Conservation (phyloP, 2,888 invertebrate species). For the Heteropelma amictum region DNA sequence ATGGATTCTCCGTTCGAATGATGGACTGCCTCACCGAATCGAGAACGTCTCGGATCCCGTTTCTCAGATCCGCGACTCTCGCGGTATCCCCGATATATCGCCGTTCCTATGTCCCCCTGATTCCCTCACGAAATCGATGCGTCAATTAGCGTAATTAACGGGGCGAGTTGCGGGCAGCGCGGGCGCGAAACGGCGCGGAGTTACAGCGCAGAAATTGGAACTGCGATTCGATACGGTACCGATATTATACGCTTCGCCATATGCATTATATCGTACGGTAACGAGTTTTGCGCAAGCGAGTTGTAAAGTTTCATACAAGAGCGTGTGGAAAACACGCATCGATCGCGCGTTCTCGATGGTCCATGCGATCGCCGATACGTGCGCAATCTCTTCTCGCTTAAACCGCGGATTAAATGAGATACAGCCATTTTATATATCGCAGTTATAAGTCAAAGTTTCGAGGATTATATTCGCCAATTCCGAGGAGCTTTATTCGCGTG, state of each 20-base stretch:
- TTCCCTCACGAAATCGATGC: conserved; percentile 59
- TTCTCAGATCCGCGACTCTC: conserved; percentile 53
- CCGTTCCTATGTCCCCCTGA: not conserved
- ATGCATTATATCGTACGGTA: not conserved
- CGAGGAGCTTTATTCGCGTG: no score
- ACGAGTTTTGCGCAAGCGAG: conserved; percentile 56
- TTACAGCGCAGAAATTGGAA: conserved; percentile 36
- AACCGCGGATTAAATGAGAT: not conserved
- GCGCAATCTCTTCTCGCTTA: conserved; percentile 15
- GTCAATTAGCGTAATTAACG: conserved; percentile 69
- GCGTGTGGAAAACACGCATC: conserved; percentile 56
- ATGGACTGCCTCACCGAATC: conserved; percentile 57
- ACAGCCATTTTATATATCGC: not conserved
- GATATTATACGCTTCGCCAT: conserved; percentile 19
- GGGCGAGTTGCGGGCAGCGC: conserved; percentile 56
- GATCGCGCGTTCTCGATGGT: conserved; percentile 17
- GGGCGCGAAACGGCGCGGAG: conserved; percentile 41
- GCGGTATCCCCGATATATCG: conserved; percentile 1
- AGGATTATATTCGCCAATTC: no score
- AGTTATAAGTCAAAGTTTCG: no score
- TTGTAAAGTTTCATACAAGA: conserved; percentile 44
- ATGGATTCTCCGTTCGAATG: conserved; percentile 55
- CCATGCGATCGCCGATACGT: conserved; percentile 35
- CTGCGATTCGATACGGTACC: conserved; percentile 45
- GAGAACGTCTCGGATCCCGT: conserved; percentile 54